Evolutionary conservation across 2,797 vertebrate species (phyloP).

Genomic region (Anas acuta): DNA sequence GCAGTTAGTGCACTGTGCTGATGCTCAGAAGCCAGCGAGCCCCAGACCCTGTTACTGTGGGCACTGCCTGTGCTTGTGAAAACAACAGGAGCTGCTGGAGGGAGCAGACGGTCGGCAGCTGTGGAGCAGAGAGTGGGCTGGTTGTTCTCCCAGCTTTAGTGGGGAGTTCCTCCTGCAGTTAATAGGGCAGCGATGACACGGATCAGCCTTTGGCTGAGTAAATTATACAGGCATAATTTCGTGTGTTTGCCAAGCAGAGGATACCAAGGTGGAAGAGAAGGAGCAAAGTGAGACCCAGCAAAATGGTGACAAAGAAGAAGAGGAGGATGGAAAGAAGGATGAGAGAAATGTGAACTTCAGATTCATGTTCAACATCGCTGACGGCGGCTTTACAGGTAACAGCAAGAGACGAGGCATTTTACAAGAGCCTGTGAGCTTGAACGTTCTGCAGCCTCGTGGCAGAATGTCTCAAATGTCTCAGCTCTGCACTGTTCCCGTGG

Average conservation of each 20-base stretch:
- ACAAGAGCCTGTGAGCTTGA: not conserved
- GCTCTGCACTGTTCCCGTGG: fast-evolving
- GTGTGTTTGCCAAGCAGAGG: constrained; percentile 63
- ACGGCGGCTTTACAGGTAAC: constrained; percentile 95
- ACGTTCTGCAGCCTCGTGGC: not conserved
- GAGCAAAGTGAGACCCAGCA: constrained; percentile 84
- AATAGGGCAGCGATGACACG: not conserved
- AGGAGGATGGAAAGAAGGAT: constrained; percentile 89
- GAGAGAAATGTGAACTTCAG: constrained; percentile 86
- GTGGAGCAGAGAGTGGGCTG: not conserved
- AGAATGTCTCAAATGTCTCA: not conserved
- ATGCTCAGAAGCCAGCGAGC: fast-evolving
- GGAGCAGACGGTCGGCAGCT: not conserved
- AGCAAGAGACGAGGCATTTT: fast-evolving
- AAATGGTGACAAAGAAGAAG: constrained; percentile 92
- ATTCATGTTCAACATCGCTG: constrained; percentile 99
- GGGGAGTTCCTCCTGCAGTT: not conserved
- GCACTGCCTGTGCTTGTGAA: not conserved
- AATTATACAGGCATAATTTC: fast-evolving
- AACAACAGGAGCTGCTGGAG: not conserved
- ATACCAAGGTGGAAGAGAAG: constrained; percentile 84
- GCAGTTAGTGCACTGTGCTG: not conserved
- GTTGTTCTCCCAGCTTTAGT: not conserved
- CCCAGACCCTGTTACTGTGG: fast-evolving
- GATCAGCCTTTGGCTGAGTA: fast-evolving